Base-by-base conservation (phyloP, 1,140 invertebrate species). In the Tenebrio molitor region DNA sequence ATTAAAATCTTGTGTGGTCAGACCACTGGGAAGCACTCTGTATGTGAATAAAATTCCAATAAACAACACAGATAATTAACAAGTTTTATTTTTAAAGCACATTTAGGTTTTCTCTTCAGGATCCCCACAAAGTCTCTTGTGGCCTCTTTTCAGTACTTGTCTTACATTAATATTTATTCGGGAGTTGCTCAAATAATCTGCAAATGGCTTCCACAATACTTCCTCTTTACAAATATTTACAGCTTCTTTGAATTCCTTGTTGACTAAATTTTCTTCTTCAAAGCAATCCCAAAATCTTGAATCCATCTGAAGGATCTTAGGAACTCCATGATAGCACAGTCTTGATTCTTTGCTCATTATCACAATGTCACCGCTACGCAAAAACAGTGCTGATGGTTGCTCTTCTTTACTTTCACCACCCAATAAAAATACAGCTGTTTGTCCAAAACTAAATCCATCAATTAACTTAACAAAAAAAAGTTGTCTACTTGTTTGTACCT, bases 361-460 rank as follows among this genome's bases (percentile, higher is more conserved):
- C 2, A 95, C 76, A 69, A 95, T 85, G 84, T 97, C 95, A 5
- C 94, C 95, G 84, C 92, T 95, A 34, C 88, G 82, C 4, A 97
- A 80, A 77, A 89, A 87, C 17, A 97, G 80, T 1, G 93, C 88
- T 7, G 86, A 82, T 4, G 93, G 90, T 69, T 87, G 82, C 42
- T 89, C 85, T 39, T 90, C 86, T 77, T 91, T 88, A 0, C 85
- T 89, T 69, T 78, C 76, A 19, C 93, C 93, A 12, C 95, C 95
- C 74, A 96, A 89, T 33, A 97, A 82, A 85, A 97, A 96, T 76
- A 97, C 89, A 6, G 93, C 94, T 75, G 89, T 89, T 82, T 95
- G 93, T 0, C 95, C 95, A 84, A 96, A 95, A 84, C 94, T 96
- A 80, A 58, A 86, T 41, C 66, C 4, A 68, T 25, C 19, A 68